These are phyloP conservation scores for Euproctis similis DNA, from an alignment of 2,888 invertebrate genomes.

Conservation along the genomic window DNA sequence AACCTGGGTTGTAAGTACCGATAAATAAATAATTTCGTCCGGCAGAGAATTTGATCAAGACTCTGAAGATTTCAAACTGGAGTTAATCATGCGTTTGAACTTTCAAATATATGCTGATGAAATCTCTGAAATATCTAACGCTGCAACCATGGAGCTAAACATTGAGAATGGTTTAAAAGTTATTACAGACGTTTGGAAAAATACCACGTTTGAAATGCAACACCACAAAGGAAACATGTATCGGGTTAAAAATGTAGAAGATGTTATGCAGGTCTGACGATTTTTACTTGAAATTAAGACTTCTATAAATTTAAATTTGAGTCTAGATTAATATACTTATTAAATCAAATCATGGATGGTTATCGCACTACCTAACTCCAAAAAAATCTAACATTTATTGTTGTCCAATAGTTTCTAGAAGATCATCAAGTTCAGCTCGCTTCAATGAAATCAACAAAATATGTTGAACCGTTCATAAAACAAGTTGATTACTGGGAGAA, in stretches of 20 bases:
- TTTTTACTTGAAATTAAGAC: too few relatives aligned
- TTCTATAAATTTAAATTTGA: too few relatives aligned
- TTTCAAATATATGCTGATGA: slow-evolving; percentile 89
- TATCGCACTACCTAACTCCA: too few relatives aligned
- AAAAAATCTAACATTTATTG: too few relatives aligned
- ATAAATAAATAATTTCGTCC: not conserved
- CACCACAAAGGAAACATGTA: slow-evolving; percentile 82
- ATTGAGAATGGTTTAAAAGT: slow-evolving; percentile 87
- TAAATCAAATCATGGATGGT: too few relatives aligned
- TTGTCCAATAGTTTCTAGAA: slow-evolving; percentile 77
- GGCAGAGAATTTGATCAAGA: slow-evolving; percentile 85
- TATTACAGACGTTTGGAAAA: slow-evolving; percentile 83
- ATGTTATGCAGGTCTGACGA: slow-evolving; percentile 78
- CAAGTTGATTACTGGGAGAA: slow-evolving; percentile 93
- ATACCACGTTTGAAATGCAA: slow-evolving; percentile 82
- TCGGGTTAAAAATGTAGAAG: slow-evolving; percentile 84
- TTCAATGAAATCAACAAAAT: slow-evolving; percentile 90
- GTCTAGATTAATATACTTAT: too few relatives aligned
- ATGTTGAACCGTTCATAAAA: slow-evolving; percentile 89
- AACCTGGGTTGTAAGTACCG: too few relatives aligned
- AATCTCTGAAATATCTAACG: slow-evolving; percentile 89
- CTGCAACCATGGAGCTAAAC: slow-evolving; percentile 91
- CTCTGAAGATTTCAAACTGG: slow-evolving; percentile 86
- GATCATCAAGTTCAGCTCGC: slow-evolving; percentile 90
- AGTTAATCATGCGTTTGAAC: slow-evolving; percentile 85